These are phyloP conservation scores for Carettochelys insculpta DNA, from an alignment of 2,113 vertebrate genomes.

Conservation along the genomic window DNA sequence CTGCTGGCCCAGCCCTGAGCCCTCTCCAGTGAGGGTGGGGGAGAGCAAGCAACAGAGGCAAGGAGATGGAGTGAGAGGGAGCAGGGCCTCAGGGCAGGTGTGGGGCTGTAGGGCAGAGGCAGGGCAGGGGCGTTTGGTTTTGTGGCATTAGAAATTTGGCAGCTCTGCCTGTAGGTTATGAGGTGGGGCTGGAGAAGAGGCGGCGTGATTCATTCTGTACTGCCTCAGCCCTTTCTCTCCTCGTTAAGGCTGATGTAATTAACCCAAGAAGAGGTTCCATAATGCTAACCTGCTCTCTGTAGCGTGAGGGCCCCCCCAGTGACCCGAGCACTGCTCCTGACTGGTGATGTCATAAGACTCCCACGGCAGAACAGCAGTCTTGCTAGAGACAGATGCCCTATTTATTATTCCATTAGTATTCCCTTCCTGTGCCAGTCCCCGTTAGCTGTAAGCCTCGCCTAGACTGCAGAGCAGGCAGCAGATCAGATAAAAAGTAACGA, in stretches of 20 bases:
- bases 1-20: too few relatives aligned
- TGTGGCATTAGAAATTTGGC: too few relatives aligned
- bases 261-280: conserved; percentile 34
- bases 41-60: too few relatives aligned
- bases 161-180: too few relatives aligned
- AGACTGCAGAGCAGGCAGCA: conserved; percentile 55
- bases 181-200: neutral
- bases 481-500: conserved; percentile 76
- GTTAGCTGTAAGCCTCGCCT: conserved; percentile 51
- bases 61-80: too few relatives aligned
- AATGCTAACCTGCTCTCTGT: conserved; percentile 32
- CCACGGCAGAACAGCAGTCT: conserved; percentile 21
- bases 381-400: conserved; percentile 39
- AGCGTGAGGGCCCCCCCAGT: neutral
- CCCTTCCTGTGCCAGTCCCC: conserved; percentile 26
- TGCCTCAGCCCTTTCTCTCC: neutral
- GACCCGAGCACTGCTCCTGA: conserved; percentile 34
- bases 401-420: conserved; percentile 63
- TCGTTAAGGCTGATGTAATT: neutral
- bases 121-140: too few relatives aligned
- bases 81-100: too few relatives aligned
- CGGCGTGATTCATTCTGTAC: neutral
- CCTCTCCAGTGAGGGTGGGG: too few relatives aligned
- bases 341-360: conserved; percentile 23
- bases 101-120: too few relatives aligned